Base-by-base conservation (phyloP, 2,888 invertebrate genomes). In the Leptopilina drosophilae region DNA sequence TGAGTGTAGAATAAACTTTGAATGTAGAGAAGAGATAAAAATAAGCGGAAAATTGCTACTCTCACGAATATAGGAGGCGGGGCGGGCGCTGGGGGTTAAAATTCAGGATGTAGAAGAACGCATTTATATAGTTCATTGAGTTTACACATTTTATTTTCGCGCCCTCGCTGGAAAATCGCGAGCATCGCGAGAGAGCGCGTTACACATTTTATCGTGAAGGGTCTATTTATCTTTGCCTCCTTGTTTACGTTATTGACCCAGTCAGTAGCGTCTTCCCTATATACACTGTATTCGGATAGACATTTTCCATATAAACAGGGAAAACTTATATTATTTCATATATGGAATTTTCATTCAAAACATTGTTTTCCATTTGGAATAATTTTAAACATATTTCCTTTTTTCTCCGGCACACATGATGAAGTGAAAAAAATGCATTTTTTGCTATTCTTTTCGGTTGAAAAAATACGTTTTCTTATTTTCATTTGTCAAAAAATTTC, bases 221-320 rank as follows among this genome's bases (percentile, higher is more conserved):
- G 69, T 69, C 69, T 69, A 69, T 69, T 69, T 69, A 69, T 69
- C 69, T 69, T 49, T 69, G 49, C 53, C 14, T 69, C 69, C 67
- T 49, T 69, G 49, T 69, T 69, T 49, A 69, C 53, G 53, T 69
- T 53, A 69, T 69, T 69, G 69, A 69, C 69, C 53, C 26, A 69
- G 69, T 69, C 69, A 53, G n/a, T n/a, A 62, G 46, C 49, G 49
- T 49, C 49, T 46, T 46, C 33, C 33, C 20, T 20, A 1, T 20
- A 1, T 20, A 33, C 3, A 33, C 33, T 33, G 7, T 42, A 42
- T 42, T 8, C 42, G 42, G 42, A 20, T 42, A 42, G 42, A 7
- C 42, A 42, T 42, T 42, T 33, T 33, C 33, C 33, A 33, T 33
- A 33, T 33, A 33, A 33, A 33, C 33, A 33, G 33, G 33, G 33